Conservation (phyloP, 2,888 invertebrate genomes). For the Sinodicranocentrus sp. region DNA sequence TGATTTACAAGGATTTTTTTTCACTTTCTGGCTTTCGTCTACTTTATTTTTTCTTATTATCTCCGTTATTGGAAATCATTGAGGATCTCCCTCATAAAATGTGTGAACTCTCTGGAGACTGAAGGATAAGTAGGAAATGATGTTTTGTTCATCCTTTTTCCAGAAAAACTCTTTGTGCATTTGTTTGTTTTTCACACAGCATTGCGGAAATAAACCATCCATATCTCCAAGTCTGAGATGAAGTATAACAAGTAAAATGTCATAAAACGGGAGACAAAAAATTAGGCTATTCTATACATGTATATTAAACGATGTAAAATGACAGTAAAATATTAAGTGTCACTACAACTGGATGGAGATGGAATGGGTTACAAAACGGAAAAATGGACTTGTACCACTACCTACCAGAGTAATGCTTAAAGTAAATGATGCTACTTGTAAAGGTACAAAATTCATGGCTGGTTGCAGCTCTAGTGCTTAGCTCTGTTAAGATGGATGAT, state of each 20-base stretch:
- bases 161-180: background rate
- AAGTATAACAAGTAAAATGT: background rate
- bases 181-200: conserved; percentile 12
- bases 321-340: conserved; percentile 20
- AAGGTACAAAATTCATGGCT: conserved; percentile 47
- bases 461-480: conserved; percentile 34
- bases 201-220: conserved; percentile 10
- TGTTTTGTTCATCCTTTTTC: background rate
- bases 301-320: background rate
- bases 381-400: background rate
- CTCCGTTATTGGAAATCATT: background rate
- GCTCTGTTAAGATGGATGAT: conserved; percentile 57
- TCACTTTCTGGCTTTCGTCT: too few relatives aligned
- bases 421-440: background rate
- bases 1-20: too few relatives aligned
- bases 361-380: conserved; percentile 10
- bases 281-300: too few relatives aligned
- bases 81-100: conserved; percentile 7
- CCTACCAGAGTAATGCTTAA: too few relatives aligned
- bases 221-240: too few relatives aligned
- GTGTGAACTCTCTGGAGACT: conserved; percentile 13
- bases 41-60: too few relatives aligned
- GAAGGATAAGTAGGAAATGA: background rate
- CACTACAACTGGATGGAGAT: background rate
- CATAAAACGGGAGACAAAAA: too few relatives aligned